Conservation (phyloP, 2,113 vertebrate species). For the Rostratula benghalensis region DNA sequence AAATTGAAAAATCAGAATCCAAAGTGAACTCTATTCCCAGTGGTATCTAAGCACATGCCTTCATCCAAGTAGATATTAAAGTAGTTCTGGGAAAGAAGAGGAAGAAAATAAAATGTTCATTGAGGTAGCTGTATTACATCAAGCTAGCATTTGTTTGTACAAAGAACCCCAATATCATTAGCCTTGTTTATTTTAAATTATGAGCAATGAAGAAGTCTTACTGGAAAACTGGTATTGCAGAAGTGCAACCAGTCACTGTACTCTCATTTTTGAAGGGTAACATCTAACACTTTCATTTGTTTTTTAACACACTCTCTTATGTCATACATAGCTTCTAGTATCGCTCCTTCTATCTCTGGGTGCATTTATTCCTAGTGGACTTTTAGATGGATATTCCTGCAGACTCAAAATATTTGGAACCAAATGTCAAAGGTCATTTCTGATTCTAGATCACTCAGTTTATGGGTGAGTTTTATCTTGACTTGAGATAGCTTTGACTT, state of each 20-base stretch:
- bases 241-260: background rate
- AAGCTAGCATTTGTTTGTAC: background rate
- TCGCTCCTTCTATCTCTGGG: background rate
- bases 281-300: background rate
- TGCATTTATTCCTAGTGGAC: background rate
- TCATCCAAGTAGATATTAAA: background rate
- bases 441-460: background rate
- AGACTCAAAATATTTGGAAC: background rate
- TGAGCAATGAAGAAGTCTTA: background rate
- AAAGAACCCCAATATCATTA: background rate
- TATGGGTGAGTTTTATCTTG: background rate
- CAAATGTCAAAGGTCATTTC: background rate
- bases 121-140: background rate
- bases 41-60: background rate
- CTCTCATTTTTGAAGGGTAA: background rate
- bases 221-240: background rate
- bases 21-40: background rate
- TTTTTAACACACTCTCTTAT: background rate
- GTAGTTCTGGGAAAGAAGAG: conserved; percentile 9
- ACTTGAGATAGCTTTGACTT: background rate
- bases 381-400: background rate
- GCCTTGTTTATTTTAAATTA: conserved; percentile 14
- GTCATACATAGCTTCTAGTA: background rate
- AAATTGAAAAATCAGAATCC: background rate
- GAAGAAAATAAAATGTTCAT: background rate